Conservation (phyloP, 2,113 vertebrate genomes). For the Crotalus horridus region DNA sequence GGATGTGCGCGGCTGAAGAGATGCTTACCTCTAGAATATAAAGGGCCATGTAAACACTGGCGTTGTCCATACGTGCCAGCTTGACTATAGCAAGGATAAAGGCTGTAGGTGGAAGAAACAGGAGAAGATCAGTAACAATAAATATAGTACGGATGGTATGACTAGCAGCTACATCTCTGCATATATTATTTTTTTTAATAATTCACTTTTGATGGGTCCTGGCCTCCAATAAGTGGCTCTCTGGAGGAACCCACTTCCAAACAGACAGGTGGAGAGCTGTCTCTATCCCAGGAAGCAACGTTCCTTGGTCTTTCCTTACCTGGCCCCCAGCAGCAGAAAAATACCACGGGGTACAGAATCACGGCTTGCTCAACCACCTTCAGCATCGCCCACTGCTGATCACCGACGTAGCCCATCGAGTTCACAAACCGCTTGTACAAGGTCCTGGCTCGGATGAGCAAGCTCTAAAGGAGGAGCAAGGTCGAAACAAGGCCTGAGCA, state of each 20-base stretch:
- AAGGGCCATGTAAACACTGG: constrained; percentile 62
- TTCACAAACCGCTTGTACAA: constrained; percentile 78
- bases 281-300: neutral
- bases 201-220: neutral
- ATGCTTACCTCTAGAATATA: constrained; percentile 75
- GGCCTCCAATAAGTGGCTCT: neutral
- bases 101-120: constrained; percentile 56
- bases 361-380: constrained; percentile 75
- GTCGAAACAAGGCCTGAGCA: too few relatives aligned
- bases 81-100: constrained; percentile 68
- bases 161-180: neutral
- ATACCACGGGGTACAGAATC: constrained; percentile 77
- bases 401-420: constrained; percentile 78
- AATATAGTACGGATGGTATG: neutral
- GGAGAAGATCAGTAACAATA: neutral
- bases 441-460: constrained; percentile 72
- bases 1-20: neutral
- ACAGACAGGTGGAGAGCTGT: neutral
- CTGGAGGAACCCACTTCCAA: neutral
- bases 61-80: constrained; percentile 56
- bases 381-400: constrained; percentile 79
- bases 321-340: constrained; percentile 87
- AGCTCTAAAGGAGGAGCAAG: constrained; percentile 63
- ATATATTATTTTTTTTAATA: neutral
- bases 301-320: constrained; percentile 61